Conservation (phyloP, 2,797 vertebrate genomes). For the Chaunax sp. region DNA sequence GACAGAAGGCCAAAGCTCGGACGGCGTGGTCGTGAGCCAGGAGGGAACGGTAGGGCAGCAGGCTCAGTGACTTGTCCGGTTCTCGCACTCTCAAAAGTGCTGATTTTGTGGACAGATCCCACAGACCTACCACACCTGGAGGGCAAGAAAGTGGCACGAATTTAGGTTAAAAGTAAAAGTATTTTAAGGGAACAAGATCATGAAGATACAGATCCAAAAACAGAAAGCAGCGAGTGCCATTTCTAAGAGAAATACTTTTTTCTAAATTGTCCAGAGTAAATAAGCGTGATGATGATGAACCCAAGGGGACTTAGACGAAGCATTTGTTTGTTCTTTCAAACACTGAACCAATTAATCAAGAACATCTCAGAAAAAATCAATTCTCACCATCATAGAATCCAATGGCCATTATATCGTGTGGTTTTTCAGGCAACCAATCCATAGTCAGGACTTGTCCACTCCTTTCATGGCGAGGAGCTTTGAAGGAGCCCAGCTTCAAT, state of each 20-base stretch:
- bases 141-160: not conserved
- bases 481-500: conserved; percentile 89
- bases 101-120: conserved; percentile 90
- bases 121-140: conserved; percentile 90
- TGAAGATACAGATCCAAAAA: too few relatives aligned
- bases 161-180: too few relatives aligned
- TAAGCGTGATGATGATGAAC: not conserved
- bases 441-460: conserved; percentile 91
- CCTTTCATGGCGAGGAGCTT: conserved; percentile 73
- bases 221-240: too few relatives aligned
- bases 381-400: conserved; percentile 93
- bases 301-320: not conserved
- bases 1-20: conserved; percentile 91
- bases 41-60: conserved; percentile 90
- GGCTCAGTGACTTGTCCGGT: conserved; percentile 78
- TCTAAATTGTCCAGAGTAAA: too few relatives aligned
- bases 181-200: too few relatives aligned
- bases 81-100: conserved; percentile 85
- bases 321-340: conserved; percentile 21
- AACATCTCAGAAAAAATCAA: conserved; percentile 23
- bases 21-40: conserved; percentile 89
- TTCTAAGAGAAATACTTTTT: too few relatives aligned
- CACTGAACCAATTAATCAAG: conserved; percentile 5
- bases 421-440: conserved; percentile 92
- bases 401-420: conserved; percentile 90